Conservation (phyloP, 2,888 invertebrate genomes). For the Lacanobia wlatinum region DNA sequence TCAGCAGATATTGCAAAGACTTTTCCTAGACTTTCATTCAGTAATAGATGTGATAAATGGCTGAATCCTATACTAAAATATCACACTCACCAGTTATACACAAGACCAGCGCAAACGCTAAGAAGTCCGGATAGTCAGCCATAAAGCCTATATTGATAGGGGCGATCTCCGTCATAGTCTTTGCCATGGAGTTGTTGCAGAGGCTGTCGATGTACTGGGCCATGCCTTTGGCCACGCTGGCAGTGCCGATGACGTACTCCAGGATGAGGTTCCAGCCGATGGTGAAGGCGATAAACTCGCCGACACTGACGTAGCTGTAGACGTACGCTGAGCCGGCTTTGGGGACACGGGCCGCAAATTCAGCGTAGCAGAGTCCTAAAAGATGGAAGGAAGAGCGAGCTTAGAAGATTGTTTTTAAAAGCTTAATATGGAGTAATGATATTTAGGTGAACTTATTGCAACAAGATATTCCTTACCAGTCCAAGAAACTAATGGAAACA, state of each 20-base stretch:
- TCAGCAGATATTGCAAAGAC: no score
- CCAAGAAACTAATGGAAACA: no score
- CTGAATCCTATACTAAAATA: no score
- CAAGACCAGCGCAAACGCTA: slow-evolving; percentile 93
- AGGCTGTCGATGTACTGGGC: slow-evolving; percentile 95
- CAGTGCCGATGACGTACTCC: slow-evolving; percentile 96
- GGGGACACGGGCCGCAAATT: slow-evolving; percentile 96
- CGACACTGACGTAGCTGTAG: slow-evolving; percentile 97
- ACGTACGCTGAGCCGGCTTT: slow-evolving; percentile 98
- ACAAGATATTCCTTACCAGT: no score
- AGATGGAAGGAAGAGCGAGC: slow-evolving; percentile 8
- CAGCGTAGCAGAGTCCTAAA: slow-evolving; percentile 96
- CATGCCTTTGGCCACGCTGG: slow-evolving; percentile 95
- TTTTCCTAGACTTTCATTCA: no score
- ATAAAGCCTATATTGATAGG: slow-evolving; percentile 93
- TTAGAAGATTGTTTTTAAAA: neutral
- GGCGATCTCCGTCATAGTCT: slow-evolving; percentile 91
- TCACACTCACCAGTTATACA: slow-evolving; percentile 91
- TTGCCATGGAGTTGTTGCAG: slow-evolving; percentile 92
- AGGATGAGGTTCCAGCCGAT: slow-evolving; percentile 98
- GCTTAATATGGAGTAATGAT: neutral
- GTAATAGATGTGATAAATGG: no score
- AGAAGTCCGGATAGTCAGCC: slow-evolving; percentile 94
- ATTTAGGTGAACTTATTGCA: no score
- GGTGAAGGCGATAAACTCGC: slow-evolving; percentile 97